Percentiles rank a stretch among this genome's conserved stretches.
phyloP scores from a whole-genome alignment of 2,888 invertebrate species.

The Axea sp. region DNA sequence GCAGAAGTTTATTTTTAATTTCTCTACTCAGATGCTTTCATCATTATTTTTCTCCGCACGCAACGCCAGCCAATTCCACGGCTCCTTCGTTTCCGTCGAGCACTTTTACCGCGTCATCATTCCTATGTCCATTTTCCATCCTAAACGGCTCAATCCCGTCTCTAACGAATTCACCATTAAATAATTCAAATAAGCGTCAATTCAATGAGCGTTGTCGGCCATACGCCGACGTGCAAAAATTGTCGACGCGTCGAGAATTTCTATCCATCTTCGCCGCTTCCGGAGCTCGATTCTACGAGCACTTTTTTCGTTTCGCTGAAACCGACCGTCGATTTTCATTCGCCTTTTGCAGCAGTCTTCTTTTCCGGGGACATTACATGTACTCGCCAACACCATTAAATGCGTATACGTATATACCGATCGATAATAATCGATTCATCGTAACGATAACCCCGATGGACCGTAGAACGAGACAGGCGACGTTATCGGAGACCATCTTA shows the following conservation, averaged over 20 bases:
- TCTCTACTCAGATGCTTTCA: too few species aligned
- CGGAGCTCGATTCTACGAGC: constrained; percentile 13
- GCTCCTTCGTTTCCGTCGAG: constrained; percentile 20
- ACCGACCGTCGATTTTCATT: constrained; percentile 25
- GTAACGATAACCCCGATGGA: constrained; percentile 47
- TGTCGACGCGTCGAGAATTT: constrained; percentile 47
- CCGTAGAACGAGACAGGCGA: constrained; percentile 53
- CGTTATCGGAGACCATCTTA: constrained; percentile 62
- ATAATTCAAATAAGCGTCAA: constrained; percentile 45
- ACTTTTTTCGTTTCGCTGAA: constrained; percentile 11
- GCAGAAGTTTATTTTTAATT: too few species aligned
- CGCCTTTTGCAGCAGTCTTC: constrained; percentile 10
- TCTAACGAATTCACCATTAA: constrained; percentile 55
- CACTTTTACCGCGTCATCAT: constrained; percentile 49
- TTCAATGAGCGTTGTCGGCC: constrained; percentile 15
- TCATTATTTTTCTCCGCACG: constrained; percentile 40
- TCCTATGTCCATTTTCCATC: constrained; percentile 39
- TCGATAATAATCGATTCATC: constrained; percentile 57
- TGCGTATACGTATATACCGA: constrained; percentile 17
- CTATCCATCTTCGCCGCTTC: constrained; percentile 41
- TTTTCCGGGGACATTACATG: constrained; percentile 42
- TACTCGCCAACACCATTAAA: constrained; percentile 36
- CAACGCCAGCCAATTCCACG: constrained; percentile 11
- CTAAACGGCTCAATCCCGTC: constrained; percentile 52
- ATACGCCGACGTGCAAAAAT: constrained; percentile 26